Percentiles rank a stretch among this genome's conserved stretches.
phyloP scores from a whole-genome alignment of 1,140 invertebrate species.

The Phocides pigmalion region DNA sequence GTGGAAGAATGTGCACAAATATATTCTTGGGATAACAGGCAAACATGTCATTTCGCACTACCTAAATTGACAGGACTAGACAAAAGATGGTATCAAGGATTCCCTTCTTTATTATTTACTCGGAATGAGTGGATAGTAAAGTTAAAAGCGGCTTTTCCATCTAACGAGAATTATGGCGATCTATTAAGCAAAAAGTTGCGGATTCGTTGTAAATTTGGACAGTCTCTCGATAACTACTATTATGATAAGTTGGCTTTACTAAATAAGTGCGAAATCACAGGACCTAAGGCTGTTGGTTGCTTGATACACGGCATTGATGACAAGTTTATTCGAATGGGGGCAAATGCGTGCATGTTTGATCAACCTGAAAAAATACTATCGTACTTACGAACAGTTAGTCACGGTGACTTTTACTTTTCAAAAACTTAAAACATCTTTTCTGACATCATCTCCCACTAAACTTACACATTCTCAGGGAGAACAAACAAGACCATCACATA shows the following conservation, averaged over 20 bases:
- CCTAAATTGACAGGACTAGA: constrained; percentile 15
- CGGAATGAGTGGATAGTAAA: constrained; percentile 2
- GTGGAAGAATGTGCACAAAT: constrained; percentile 15
- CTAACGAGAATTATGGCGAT: constrained; percentile 11
- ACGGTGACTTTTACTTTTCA: background rate
- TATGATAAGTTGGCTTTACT: constrained; percentile 29
- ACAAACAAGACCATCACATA: background rate
- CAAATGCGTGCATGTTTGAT: constrained; percentile 12
- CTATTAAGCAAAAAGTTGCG: constrained; percentile 4
- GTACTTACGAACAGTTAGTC: constrained; percentile 9
- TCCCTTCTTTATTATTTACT: constrained; percentile 7
- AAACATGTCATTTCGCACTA: constrained; percentile 10
- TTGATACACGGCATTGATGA: constrained; percentile 17
- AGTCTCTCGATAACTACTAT: constrained; percentile 15
- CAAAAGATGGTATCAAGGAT: constrained; percentile 13
- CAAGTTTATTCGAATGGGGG: constrained; percentile 25
- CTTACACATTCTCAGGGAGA: background rate
- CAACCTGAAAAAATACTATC: constrained; percentile 17
- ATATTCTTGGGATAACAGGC: constrained; percentile 9
- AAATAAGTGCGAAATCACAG: constrained; percentile 26
- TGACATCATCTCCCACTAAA: background rate
- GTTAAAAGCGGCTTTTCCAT: constrained; percentile 7
- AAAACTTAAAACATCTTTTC: too few relatives aligned
- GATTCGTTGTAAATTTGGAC: constrained; percentile 8
- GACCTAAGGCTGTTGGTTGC: constrained; percentile 17